phyloP scores from a whole-genome alignment of 2,797 vertebrate species.

The Dromococcyx pavoninus region DNA sequence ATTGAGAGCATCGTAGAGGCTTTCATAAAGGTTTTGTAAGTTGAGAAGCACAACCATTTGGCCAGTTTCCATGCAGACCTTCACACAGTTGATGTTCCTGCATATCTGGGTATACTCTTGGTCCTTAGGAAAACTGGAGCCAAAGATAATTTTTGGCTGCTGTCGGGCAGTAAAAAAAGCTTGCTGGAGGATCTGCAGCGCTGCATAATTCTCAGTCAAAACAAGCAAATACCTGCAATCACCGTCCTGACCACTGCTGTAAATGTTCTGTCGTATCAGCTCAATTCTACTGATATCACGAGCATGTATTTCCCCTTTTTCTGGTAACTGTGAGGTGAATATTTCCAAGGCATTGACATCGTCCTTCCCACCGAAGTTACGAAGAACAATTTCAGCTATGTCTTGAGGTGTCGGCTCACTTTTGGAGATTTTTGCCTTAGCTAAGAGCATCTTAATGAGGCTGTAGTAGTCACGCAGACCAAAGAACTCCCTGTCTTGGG shows the following conservation, averaged over 20 bases:
- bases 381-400: slow-evolving; percentile 82
- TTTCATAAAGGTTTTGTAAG: slow-evolving; percentile 96
- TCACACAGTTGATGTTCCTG: slow-evolving; percentile 94
- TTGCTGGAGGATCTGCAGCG: slow-evolving; percentile 92
- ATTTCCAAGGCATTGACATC: slow-evolving; percentile 79
- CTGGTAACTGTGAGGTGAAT: slow-evolving; percentile 75
- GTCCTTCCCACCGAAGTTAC: slow-evolving; percentile 93
- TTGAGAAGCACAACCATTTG: slow-evolving; percentile 91
- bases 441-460: slow-evolving; percentile 92
- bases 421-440: slow-evolving; percentile 76
- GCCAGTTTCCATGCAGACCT: slow-evolving; percentile 97
- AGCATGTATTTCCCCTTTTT: slow-evolving; percentile 45
- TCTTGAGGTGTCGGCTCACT: slow-evolving; percentile 75
- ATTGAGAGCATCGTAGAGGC: slow-evolving; percentile 96
- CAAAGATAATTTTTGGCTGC: slow-evolving; percentile 95
- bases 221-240: slow-evolving; percentile 93
- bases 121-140: slow-evolving; percentile 95
- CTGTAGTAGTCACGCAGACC: slow-evolving; percentile 97
- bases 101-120: slow-evolving; percentile 97
- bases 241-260: slow-evolving; percentile 76
- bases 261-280: slow-evolving; percentile 87
- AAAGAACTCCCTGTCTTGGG: slow-evolving; percentile 90
- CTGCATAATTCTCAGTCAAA: slow-evolving; percentile 92
- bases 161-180: slow-evolving; percentile 76
- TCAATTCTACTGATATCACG: slow-evolving; percentile 79